phyloP scores from a whole-genome alignment of 2,113 vertebrate genomes.

The Ovibos moschatus region DNA sequence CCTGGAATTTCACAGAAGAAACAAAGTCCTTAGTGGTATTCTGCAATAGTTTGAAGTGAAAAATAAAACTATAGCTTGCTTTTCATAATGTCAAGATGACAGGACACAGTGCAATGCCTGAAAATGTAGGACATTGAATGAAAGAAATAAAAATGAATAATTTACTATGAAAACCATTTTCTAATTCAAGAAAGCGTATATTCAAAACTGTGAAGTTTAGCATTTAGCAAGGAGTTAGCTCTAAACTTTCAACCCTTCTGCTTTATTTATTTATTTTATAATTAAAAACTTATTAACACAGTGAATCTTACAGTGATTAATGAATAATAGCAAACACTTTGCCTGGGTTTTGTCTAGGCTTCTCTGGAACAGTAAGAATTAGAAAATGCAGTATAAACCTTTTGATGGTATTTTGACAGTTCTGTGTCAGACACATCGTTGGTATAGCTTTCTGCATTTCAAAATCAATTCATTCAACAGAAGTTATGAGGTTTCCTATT shows the following conservation, averaged over 20 bases:
- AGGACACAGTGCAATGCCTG: not conserved
- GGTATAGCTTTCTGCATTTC: conserved; percentile 25
- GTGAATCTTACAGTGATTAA: not conserved
- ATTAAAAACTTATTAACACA: not conserved
- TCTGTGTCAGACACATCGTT: not conserved
- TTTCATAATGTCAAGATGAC: not conserved
- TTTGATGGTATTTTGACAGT: not conserved
- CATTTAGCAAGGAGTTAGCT: not conserved
- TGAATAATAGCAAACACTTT: not conserved
- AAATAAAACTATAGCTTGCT: not conserved
- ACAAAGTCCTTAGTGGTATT: not conserved
- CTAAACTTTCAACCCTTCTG: not conserved
- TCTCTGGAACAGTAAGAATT: not conserved
- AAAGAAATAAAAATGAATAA: not conserved
- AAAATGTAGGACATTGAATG: not conserved
- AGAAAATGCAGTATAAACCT: not conserved
- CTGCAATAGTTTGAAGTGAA: not conserved
- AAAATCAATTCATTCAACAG: conserved; percentile 34
- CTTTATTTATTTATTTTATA: not conserved
- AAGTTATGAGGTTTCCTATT: not conserved
- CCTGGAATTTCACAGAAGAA: not conserved
- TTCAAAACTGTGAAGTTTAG: not conserved
- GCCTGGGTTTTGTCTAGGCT: not conserved
- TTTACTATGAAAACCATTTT: not conserved
- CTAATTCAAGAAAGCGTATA: not conserved